A percentile compares a stretch with the other conserved stretches of the same genome.
Evolutionary conservation across 2,113 vertebrate genomes (phyloP).

Genomic region (Corythaixoides concolor): DNA sequence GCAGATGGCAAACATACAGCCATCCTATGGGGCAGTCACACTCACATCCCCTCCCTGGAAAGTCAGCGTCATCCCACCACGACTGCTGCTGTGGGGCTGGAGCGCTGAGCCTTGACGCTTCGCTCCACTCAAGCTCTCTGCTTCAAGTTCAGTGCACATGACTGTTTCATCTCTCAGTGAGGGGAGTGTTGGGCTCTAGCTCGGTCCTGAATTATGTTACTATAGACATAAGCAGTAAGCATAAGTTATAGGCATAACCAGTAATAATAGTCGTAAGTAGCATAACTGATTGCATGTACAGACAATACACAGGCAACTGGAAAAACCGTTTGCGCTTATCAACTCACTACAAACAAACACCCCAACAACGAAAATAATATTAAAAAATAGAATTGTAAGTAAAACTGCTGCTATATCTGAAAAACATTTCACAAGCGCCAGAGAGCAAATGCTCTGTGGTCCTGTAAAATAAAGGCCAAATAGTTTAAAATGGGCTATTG

Average conservation of each 20-base stretch:
- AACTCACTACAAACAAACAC: neutral
- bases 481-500: neutral
- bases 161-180: neutral
- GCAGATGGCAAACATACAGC: neutral
- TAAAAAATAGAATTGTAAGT: neutral
- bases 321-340: neutral
- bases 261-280: neutral
- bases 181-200: neutral
- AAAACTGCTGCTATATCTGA: neutral
- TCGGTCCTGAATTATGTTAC: neutral
- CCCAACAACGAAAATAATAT: neutral
- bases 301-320: neutral
- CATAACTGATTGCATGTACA: neutral
- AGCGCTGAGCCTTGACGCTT: neutral
- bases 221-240: neutral
- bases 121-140: neutral
- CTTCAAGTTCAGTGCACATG: neutral
- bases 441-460: neutral
- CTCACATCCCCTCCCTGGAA: neutral
- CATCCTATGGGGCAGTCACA: neutral
- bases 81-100: neutral
- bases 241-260: too few species aligned
- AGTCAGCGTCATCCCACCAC: rapidly evolving
- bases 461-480: neutral
- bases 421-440: neutral